Base-by-base conservation (phyloP, 1,140 invertebrate species). In the Meloidogyne chitwoodi region DNA sequence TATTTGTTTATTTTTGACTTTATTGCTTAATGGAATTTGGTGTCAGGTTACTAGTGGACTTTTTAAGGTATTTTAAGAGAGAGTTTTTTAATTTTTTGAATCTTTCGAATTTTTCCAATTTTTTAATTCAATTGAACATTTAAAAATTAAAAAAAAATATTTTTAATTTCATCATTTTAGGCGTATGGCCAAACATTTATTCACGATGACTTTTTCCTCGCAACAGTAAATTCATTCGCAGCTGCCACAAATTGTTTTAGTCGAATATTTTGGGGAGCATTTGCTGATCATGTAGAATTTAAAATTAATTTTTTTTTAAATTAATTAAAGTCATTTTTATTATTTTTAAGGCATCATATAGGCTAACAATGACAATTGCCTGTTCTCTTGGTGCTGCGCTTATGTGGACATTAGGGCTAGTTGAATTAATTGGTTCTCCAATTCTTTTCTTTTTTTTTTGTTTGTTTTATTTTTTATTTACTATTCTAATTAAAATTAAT, bases 161-260 rank as follows among this genome's bases (percentile, higher is more conserved):
- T n/a, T n/a, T n/a, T n/a, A n/a, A 66, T 22, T 8, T 2, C 14
- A 26, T 31, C 44, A 27, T 74, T 83, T 63, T 72, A 83, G 74
- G 81, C 83, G 14, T 84, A 74, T 56, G 83, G 80, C n/a, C 81
- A 83, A 64, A 77, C 76, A 56, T 84, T 84, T 72, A 84, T 84
- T 31, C 65, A 80, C 3, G 74, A 84, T 68, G 83, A 84, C 44
- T 77, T 79, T 27, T 84, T 84, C 56, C 56, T 84, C 24, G 80
- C 83, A 6, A 83, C 83, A 27, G 81, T 84, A 19, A 84, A 80
- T 31, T 84, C 83, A 19, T 79, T 84, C 61, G 82, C 81, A 14
- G 79, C 83, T 62, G 72, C 74, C 12, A 75, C 75, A 19, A 84
- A 84, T 71, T 82, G 80, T 61, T 34, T 83, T 19, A 80, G 80